Base-by-base conservation (phyloP, 2,888 invertebrate genomes). In the Cantharis flavilabris region DNA sequence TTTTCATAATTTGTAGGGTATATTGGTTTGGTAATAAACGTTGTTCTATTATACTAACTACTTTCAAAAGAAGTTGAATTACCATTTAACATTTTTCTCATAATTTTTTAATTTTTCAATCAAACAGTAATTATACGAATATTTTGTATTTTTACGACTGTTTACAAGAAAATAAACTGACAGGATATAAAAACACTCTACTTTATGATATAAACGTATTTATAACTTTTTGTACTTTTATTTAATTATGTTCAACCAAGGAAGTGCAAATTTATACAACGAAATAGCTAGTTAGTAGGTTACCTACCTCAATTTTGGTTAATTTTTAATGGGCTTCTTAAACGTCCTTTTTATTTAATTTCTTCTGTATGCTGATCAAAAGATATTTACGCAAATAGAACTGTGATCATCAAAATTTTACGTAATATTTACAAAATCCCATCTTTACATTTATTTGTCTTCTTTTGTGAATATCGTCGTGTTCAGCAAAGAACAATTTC, bases 401-500 rank as follows among this genome's bases (percentile, higher is more conserved):
- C 49, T 7, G 49, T 49, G n/a, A 49, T 49, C 49, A 49, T 2
- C 49, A 49, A n/a, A 49, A n/a, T 49, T 49, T 49, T n/a, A 49
- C 49, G 49, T 49, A 49, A 49, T 49, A 49, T 49, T 49, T 49
- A 49, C 49, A n/a, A 49, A 49, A 70, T 33, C 64, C 28, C 14
- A 69, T 73, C 62, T 64, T 63, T 70, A 23, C 62, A 20, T 16
- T 70, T 49, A 14, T 70, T 70, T 70, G 23, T 64, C 30, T 74
- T 49, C 16, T 49, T 70, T 73, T 62, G 70, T 70, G 74, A 74
- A 74, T n/a, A 49, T 49, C 16, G 16, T 16, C 49, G n/a, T n/a
- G 49, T 49, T 49, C n/a, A n/a, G 49, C 74, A 74, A 70, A 70
- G 74, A 62, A 49, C 23, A 70, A 73, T 69, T 23, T 30, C 69